These are phyloP conservation scores for Sebastes cheni DNA, from an alignment of 2,797 vertebrate genomes.

Conservation along the genomic window DNA sequence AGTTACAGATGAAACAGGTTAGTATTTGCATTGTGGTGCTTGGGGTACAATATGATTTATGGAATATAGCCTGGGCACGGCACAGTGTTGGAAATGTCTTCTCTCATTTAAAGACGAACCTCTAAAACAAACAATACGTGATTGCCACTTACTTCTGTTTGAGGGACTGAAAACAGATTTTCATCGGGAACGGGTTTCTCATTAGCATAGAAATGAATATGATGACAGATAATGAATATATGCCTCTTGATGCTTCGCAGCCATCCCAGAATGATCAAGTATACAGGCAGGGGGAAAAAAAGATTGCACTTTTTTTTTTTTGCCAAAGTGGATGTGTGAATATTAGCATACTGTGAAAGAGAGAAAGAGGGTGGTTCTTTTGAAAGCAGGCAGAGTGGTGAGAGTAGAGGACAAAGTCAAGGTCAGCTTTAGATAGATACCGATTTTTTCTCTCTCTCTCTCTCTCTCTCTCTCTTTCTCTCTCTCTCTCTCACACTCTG, in stretches of 20 bases:
- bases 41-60: constrained; percentile 70
- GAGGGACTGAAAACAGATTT: constrained; percentile 78
- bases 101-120: constrained; percentile 77
- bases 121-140: constrained; percentile 79
- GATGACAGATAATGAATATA: constrained; percentile 88
- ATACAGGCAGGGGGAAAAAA: constrained; percentile 34
- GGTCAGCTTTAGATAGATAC: constrained; percentile 73
- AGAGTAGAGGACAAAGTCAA: constrained; percentile 73
- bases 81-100: constrained; percentile 70
- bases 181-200: constrained; percentile 76
- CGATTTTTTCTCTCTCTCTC: constrained; percentile 24
- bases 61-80: constrained; percentile 51
- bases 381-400: constrained; percentile 48
- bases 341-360: constrained; percentile 66
- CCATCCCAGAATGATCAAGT: constrained; percentile 72
- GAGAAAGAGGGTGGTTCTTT: constrained; percentile 33
- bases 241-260: constrained; percentile 78
- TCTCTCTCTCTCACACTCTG: constrained; percentile 14
- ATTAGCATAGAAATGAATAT: constrained; percentile 90
- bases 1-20: constrained; percentile 57
- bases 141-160: constrained; percentile 84
- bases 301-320: constrained; percentile 46
- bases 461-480: constrained; percentile 3
- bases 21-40: constrained; percentile 55
- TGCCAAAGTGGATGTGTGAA: constrained; percentile 48